Percentiles rank a stretch among this genome's conserved stretches.
These are phyloP conservation scores for Acromyrmex heyeri DNA, from an alignment of 1,140 invertebrate genomes.

Conservation along the genomic window DNA sequence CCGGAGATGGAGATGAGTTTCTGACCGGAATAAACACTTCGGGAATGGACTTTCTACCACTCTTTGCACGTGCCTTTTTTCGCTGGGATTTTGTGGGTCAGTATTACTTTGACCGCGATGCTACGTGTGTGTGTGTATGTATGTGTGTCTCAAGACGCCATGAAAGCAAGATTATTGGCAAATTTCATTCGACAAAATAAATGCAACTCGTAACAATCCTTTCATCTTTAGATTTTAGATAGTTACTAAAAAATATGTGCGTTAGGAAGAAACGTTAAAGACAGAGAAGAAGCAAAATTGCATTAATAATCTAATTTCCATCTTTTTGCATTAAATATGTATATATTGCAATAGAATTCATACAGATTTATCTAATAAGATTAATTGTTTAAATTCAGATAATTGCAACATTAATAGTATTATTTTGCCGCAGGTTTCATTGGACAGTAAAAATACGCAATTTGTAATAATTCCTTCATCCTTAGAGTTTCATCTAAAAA, in stretches of 20 bases:
- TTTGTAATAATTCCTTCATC: not conserved
- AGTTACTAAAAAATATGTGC: not conserved
- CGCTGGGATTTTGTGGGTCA: slow-evolving; percentile 56
- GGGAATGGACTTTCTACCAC: slow-evolving; percentile 69
- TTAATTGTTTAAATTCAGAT: not conserved
- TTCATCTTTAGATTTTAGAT: not conserved
- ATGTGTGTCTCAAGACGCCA: not conserved
- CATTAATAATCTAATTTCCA: not conserved
- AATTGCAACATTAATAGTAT: slow-evolving; percentile 22
- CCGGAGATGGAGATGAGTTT: slow-evolving; percentile 44
- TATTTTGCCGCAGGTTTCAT: not conserved
- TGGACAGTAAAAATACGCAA: not conserved
- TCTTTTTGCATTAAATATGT: not conserved
- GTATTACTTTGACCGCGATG: slow-evolving; percentile 53
- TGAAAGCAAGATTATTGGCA: slow-evolving; percentile 1
- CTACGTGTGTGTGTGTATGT: not conserved
- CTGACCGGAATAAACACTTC: slow-evolving; percentile 70
- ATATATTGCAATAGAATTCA: not conserved
- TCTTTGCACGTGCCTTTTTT: slow-evolving; percentile 32
- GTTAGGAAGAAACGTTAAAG: not conserved
- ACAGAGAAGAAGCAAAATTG: not conserved
- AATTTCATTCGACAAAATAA: slow-evolving; percentile 11
- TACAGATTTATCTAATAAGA: not conserved
- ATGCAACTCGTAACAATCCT: not conserved
- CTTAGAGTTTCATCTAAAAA: not conserved